Evolutionary conservation across 1,140 invertebrate species (phyloP).

Genomic region (Papilio machaon): DNA sequence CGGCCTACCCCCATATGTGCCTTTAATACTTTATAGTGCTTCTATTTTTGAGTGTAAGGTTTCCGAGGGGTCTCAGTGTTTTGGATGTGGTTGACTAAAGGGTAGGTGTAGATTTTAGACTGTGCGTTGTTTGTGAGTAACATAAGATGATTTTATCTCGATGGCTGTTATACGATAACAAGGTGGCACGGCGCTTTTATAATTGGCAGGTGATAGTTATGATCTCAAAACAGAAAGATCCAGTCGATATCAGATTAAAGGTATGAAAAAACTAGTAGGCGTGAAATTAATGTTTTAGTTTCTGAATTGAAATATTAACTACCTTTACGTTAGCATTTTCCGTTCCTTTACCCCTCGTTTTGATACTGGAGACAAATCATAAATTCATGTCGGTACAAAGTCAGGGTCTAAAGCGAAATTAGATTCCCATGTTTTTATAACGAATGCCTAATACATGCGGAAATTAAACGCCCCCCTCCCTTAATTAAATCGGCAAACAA

Average conservation of each 20-base stretch:
- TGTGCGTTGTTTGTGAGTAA: slow-evolving; percentile 65
- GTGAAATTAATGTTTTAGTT: not conserved
- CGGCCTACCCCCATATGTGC: slow-evolving; percentile 49
- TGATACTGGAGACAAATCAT: slow-evolving; percentile 56
- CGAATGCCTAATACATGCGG: slow-evolving; percentile 61
- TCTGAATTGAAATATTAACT: not conserved
- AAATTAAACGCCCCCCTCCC: slow-evolving; percentile 62
- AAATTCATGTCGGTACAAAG: slow-evolving; percentile 63
- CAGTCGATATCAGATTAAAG: not conserved
- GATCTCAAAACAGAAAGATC: not conserved
- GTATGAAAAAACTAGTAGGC: not conserved
- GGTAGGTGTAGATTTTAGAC: slow-evolving; percentile 67
- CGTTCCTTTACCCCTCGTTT: not conserved
- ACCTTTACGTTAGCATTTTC: not conserved
- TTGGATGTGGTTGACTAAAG: slow-evolving; percentile 63
- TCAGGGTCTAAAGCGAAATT: slow-evolving; percentile 59
- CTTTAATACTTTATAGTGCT: slow-evolving; percentile 45
- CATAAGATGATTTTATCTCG: slow-evolving; percentile 51
- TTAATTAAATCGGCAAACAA: slow-evolving; percentile 72
- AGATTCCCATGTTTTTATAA: slow-evolving; percentile 69
- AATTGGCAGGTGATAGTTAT: too few relatives aligned
- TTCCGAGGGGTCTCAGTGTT: slow-evolving; percentile 45
- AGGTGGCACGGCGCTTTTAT: too few relatives aligned
- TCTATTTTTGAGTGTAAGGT: slow-evolving; percentile 33
- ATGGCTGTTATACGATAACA: not conserved